Conservation (phyloP, 2,113 vertebrate genomes). For the Salvator merianae region DNA sequence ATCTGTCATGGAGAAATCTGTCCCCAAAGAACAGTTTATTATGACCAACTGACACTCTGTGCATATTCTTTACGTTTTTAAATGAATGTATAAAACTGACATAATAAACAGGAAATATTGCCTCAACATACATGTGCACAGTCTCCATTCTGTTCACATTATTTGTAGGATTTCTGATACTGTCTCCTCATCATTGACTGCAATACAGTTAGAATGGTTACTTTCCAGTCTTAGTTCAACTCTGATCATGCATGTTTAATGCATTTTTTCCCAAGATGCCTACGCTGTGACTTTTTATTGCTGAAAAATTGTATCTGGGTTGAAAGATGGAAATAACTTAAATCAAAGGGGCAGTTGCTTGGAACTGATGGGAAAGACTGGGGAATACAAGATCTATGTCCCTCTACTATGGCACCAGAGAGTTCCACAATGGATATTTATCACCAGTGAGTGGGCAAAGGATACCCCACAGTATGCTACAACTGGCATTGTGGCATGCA, state of each 20-base stretch:
- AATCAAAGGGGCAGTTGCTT: slow-evolving; percentile 33
- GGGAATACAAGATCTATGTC: slow-evolving; percentile 62
- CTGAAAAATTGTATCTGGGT: slow-evolving; percentile 55
- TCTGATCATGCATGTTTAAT: neutral
- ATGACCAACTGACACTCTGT: neutral
- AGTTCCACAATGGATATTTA: neutral
- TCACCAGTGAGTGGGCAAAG: neutral
- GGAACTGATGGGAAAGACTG: slow-evolving; percentile 37
- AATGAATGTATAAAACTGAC: neutral
- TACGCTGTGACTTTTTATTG: slow-evolving; percentile 64
- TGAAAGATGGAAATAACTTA: slow-evolving; percentile 51
- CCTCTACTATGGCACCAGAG: slow-evolving; percentile 53
- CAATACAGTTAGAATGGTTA: slow-evolving; percentile 5
- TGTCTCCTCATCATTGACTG: neutral
- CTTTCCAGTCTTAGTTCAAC: slow-evolving; percentile 17
- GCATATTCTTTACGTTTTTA: neutral
- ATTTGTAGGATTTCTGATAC: neutral
- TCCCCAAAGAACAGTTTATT: neutral
- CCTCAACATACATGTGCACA: neutral
- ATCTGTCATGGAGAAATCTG: neutral
- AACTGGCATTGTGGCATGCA: neutral
- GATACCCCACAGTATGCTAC: neutral
- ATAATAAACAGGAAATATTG: neutral
- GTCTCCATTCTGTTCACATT: neutral
- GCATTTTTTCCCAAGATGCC: slow-evolving; percentile 14